Evolutionary conservation across 1,140 invertebrate genomes (phyloP), one percentile per base, ranked within the genome.

Genomic region (Sarcophaga bullata): DNA sequence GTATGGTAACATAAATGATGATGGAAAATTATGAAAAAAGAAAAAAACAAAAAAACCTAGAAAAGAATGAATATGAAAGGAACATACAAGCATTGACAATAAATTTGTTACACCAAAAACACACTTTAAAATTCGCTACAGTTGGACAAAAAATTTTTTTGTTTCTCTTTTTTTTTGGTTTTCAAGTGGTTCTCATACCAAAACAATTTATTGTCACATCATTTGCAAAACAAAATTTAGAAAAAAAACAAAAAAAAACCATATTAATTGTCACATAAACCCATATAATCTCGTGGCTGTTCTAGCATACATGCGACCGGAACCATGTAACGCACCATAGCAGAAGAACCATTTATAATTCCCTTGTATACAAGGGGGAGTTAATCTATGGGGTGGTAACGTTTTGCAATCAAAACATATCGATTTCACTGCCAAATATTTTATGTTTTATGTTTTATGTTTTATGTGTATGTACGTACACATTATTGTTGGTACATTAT

Each of bases 261-360:
- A 49, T 15, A 17, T 78, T 82, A 82, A 82, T 82, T 82, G 81
- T 82, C 81, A 82, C 81, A 82, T 82, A 82, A 82, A 76, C 81
- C 47, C n/a, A 82, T 46, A 52, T 76, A 82, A 73, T 82, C 73
- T 81, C 17, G 8, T 50, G 11, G 80, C 54, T n/a, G 80, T 19
- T 37, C 25, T 2, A 4, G 25, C 25, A 37, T 37, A 37, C 50
- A 54, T 76, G 73, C 81, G 68, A 81, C 68, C 82, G 73, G 80
- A 83, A 75, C 73, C 15, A 17, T 46, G 46, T 81, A 83, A 83
- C 73, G 80, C 81, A 82, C 81, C 83, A 78, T 47, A 82, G 25
- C 25, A 37, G 25, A 37, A 37, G n/a, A 76, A 73, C 81, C 81
- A 58, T 62, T 13, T 25, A 68, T 68, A 72, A 52, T 80, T 68